Percentiles rank a stretch among this genome's conserved stretches.
These are phyloP conservation scores for Dioctria linearis DNA, from an alignment of 2,888 invertebrate species.

Conservation along the genomic window DNA sequence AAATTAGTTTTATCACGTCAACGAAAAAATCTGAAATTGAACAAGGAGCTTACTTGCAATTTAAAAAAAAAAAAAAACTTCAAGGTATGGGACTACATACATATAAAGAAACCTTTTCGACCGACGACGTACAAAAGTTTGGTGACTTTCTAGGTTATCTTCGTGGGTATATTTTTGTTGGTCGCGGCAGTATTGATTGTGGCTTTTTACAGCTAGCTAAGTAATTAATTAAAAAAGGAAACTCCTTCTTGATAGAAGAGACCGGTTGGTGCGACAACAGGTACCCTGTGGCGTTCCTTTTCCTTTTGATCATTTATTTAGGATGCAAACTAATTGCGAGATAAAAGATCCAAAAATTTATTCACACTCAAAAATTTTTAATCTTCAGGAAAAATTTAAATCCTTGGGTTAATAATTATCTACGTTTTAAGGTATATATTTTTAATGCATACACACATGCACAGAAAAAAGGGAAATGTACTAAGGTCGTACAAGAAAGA, in stretches of 20 bases:
- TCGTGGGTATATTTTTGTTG: background rate
- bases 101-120: background rate
- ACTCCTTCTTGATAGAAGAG: background rate
- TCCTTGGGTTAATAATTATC: too few relatives aligned
- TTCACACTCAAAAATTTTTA: too few relatives aligned
- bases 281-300: background rate
- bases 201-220: background rate
- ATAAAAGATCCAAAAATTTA: too few relatives aligned
- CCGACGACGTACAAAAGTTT: slow-evolving; percentile 9
- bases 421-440: too few relatives aligned
- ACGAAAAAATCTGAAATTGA: slow-evolving; percentile 5
- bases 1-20: slow-evolving; percentile 32
- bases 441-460: too few relatives aligned
- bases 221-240: background rate
- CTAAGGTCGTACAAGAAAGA: too few relatives aligned
- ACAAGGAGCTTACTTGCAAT: background rate
- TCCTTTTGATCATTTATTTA: too few relatives aligned
- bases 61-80: too few relatives aligned
- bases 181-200: background rate
- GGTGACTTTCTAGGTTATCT: background rate
- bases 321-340: too few relatives aligned
- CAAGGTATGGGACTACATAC: too few relatives aligned
- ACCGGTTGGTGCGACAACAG: background rate
- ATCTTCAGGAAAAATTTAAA: too few relatives aligned
- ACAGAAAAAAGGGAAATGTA: too few relatives aligned